phyloP scores from a whole-genome alignment of 2,797 vertebrate species.

The Semotilus atromaculatus region DNA sequence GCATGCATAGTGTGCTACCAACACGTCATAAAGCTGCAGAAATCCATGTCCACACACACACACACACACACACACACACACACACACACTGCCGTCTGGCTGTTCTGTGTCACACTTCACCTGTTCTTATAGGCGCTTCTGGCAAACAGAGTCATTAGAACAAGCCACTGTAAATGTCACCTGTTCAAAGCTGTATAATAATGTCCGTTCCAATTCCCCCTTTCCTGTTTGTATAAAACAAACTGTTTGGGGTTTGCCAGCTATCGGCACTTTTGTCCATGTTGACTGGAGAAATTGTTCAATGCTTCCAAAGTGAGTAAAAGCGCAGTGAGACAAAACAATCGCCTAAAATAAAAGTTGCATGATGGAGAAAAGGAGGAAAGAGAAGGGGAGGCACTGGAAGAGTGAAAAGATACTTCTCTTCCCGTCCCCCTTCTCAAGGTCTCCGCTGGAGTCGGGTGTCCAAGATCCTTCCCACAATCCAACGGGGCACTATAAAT shows the following conservation, averaged over 20 bases:
- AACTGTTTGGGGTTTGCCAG: conserved; percentile 53
- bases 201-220: conserved; percentile 28
- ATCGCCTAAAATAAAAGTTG: neutral
- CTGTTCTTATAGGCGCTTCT: conserved; percentile 60
- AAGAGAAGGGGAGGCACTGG: neutral
- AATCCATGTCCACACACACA: conserved; percentile 1
- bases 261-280: neutral
- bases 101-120: conserved; percentile 47
- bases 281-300: neutral
- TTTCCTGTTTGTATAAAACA: conserved; percentile 64
- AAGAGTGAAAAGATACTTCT: conserved; percentile 33
- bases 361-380: neutral
- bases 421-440: conserved; percentile 1
- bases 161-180: conserved; percentile 74
- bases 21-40: conserved; percentile 66
- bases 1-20: conserved; percentile 62
- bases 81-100: neutral
- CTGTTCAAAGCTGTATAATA: conserved; percentile 69
- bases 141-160: conserved; percentile 72
- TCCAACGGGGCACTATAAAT: conserved; percentile 23
- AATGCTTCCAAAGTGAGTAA: neutral
- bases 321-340: neutral
- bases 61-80: neutral
- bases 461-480: conserved; percentile 25
- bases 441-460: conserved; percentile 15